Evolutionary conservation across 2,888 invertebrate genomes (phyloP), one percentile per base, ranked within the genome.

Genomic region (Ophion costatus): DNA sequence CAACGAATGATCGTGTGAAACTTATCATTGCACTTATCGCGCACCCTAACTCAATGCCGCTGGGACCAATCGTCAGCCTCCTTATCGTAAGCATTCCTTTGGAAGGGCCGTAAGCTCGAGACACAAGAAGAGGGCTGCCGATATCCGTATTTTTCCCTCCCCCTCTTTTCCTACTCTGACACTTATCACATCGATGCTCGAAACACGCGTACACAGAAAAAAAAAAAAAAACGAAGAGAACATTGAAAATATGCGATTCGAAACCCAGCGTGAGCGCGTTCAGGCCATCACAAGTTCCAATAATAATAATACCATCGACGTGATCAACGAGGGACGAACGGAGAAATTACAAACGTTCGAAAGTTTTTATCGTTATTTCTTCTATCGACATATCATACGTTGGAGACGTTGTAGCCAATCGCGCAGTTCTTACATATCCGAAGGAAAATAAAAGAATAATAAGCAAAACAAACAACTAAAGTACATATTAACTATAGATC

Each of bases 21-120:
- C 83, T 88, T 87, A 88, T 88, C 85, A 85, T 86, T 83, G 83
- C 82, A 87, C 84, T 79, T 83, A 82, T 87, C 85, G 88, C 90
- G 88, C 91, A 90, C 90, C 91, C 90, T 92, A 88, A 92, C 91
- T 85, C 80, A 85, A 85, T 80, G 91, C 91, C 91, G 90, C 91
- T 92, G 93, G 93, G 93, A 93, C 93, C 93, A 93, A 93, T 92
- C 91, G 91, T 89, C 90, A 87, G 90, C 88, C 90, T 89, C 88
- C 90, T 81, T 87, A 82, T 84, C 88, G 82, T 85, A 85, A 80
- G 79, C 79, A 80, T 75, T 82, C 73, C 77, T 80, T 76, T 61
- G 22, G 69, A 45, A 11, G 22, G 20, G 33, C 42, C 17, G 11
- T 17, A 69, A 14, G 57, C 61, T 64, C 73, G 45, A 73, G 38